Evolutionary conservation across 2,113 vertebrate species (phyloP).

Genomic region (Zeus faber): DNA sequence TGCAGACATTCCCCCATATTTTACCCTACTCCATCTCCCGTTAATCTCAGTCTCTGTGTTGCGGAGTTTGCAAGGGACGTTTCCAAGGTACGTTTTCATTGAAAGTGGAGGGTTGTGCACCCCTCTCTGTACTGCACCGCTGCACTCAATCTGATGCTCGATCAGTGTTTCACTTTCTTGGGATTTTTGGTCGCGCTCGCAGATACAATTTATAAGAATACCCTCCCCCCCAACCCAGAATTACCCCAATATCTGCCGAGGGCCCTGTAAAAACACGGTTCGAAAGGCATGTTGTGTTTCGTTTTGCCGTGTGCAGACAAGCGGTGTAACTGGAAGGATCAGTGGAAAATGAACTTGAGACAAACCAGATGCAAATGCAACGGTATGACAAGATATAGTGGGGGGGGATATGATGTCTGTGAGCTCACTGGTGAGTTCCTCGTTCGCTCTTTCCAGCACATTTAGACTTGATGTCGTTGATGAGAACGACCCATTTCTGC

Average conservation of each 20-base stretch:
- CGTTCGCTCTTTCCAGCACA: constrained; percentile 37
- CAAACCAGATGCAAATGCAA: constrained; percentile 48
- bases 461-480: constrained; percentile 31
- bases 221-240: too few species aligned
- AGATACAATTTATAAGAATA: too few species aligned
- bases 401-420: constrained; percentile 13
- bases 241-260: constrained; percentile 67
- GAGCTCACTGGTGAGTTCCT: constrained; percentile 58
- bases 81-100: constrained; percentile 41
- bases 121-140: not conserved
- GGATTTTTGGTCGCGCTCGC: too few species aligned
- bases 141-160: constrained; percentile 47
- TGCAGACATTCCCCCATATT: not conserved
- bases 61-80: constrained; percentile 21
- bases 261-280: constrained; percentile 66
- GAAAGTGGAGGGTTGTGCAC: constrained; percentile 38
- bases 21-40: too few species aligned
- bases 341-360: constrained; percentile 60
- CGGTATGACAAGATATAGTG: constrained; percentile 60
- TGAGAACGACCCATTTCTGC: not conserved
- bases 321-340: constrained; percentile 59
- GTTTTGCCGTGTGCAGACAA: constrained; percentile 28
- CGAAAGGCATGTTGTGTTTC: constrained; percentile 40
- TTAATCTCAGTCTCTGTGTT: constrained; percentile 6
- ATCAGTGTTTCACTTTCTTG: constrained; percentile 60